phyloP scores from a whole-genome alignment of 2,888 invertebrate genomes.

The Xanthostigma xanthostigma region DNA sequence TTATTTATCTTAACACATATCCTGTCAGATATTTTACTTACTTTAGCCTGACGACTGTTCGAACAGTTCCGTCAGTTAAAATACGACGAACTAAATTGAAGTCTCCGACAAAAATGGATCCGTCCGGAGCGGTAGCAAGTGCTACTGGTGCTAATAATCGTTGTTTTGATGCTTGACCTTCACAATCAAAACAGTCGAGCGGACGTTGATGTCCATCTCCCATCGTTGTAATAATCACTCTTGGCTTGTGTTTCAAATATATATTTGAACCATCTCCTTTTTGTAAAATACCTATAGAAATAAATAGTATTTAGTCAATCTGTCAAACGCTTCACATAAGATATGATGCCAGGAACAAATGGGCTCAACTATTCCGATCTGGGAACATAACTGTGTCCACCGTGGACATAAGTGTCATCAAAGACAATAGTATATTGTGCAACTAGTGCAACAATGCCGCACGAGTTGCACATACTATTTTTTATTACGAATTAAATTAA shows the following conservation, averaged over 20 bases:
- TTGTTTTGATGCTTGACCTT: slow-evolving; percentile 64
- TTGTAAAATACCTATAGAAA: slow-evolving; percentile 67
- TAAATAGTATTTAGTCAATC: background rate
- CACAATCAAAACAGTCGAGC: slow-evolving; percentile 67
- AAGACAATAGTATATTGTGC: too few species aligned
- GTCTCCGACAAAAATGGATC: slow-evolving; percentile 88
- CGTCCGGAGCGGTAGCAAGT: slow-evolving; percentile 80
- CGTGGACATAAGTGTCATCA: too few species aligned
- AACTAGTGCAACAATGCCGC: too few species aligned
- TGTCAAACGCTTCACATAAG: background rate
- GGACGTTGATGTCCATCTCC: slow-evolving; percentile 84
- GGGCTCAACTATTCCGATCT: too few species aligned
- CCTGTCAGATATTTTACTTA: slow-evolving; percentile 30
- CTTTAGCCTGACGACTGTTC: slow-evolving; percentile 68
- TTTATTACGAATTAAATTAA: too few species aligned
- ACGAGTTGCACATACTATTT: too few species aligned
- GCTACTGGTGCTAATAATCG: slow-evolving; percentile 85
- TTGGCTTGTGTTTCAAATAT: slow-evolving; percentile 82
- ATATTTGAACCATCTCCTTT: slow-evolving; percentile 95
- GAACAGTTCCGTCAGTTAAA: slow-evolving; percentile 68
- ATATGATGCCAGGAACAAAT: too few species aligned
- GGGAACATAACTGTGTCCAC: too few species aligned
- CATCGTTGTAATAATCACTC: slow-evolving; percentile 80
- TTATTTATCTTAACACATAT: background rate
- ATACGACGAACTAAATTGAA: slow-evolving; percentile 86